Evolutionary conservation across 1,140 invertebrate genomes (phyloP), one percentile per base, ranked within the genome.

Genomic region (Drosophila pruinosa): DNA sequence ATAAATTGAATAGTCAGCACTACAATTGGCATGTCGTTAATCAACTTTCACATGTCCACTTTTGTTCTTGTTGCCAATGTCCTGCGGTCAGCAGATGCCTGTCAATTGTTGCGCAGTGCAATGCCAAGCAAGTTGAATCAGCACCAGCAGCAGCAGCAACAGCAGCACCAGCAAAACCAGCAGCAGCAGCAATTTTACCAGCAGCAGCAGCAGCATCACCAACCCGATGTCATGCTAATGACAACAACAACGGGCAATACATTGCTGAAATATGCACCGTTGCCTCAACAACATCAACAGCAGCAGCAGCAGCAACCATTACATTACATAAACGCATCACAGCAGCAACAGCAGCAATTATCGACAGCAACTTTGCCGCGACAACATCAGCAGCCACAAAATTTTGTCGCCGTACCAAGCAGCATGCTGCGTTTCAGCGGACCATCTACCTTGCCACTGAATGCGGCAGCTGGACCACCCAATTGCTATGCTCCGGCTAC

Each of bases 191-290:
- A 73, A 10, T 72, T 67, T 58, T 62, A 68, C 17, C 68, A 72
- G 22, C 71, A 57, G 24, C 57, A 52, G 12, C 78, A 75, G 17
- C 79, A 78, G 36, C n/a, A 34, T n/a, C 69, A 65, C 8, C 69
- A 65, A 26, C 88, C 82, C 56, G 89, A 90, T 83, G 89, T 90
- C 73, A 90, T 90, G 89, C 73, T 90, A 74, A 89, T 90, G 89
- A 81, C 88, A 90, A 85, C 85, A 83, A 70, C 71, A 78, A 80
- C 85, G 68, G 72, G 77, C 47, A 78, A 81, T 53, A 59, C 80
- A 31, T 48, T 85, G 80, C 77, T 85, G 80, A 85, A 89, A 88
- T 90, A 75, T 72, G 72, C 86, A 79, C 81, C 86, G 31, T 75
- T 72, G 72, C 75, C 71, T 41, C 85, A 89, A 50, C 81, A 74